A percentile compares a stretch with the other conserved stretches of the same genome.
Conservation (phyloP, 2,113 vertebrate species). For the Variabilichromis moorii region DNA sequence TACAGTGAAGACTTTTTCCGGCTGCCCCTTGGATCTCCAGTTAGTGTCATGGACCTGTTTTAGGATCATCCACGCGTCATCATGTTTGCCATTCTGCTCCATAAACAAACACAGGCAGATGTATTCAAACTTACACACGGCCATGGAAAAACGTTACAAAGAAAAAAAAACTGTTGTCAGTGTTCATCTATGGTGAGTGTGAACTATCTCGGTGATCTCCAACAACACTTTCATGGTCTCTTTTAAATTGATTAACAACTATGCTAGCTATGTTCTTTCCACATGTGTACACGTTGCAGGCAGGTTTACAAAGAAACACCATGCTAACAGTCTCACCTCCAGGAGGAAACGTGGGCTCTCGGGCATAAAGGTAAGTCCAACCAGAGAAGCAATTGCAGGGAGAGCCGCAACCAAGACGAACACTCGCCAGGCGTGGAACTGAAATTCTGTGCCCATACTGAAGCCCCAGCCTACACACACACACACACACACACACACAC, state of each 20-base stretch:
- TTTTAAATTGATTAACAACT: background rate
- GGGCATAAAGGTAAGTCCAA: slow-evolving; percentile 90
- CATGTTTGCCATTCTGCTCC: slow-evolving; percentile 86
- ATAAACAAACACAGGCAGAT: background rate
- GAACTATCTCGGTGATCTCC: background rate
- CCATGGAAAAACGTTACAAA: background rate
- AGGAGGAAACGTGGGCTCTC: slow-evolving; percentile 93
- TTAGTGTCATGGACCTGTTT: slow-evolving; percentile 95
- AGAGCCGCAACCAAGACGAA: slow-evolving; percentile 87
- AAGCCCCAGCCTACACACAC: slow-evolving; percentile 86
- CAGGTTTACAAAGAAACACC: background rate
- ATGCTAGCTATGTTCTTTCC: background rate
- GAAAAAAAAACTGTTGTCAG: background rate
- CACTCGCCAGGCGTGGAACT: slow-evolving; percentile 95
- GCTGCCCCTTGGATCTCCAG: slow-evolving; percentile 90
- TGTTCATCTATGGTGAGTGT: background rate
- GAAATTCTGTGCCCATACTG: slow-evolving; percentile 91
- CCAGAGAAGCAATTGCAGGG: slow-evolving; percentile 81
- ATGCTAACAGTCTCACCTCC: slow-evolving; percentile 78
- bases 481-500: background rate
- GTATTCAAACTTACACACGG: background rate
- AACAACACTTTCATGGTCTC: background rate
- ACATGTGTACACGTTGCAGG: background rate
- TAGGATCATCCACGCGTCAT: slow-evolving; percentile 98
- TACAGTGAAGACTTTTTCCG: slow-evolving; percentile 92